Conservation (phyloP, 2,888 invertebrate species). For the Drosophila mercatorum region DNA sequence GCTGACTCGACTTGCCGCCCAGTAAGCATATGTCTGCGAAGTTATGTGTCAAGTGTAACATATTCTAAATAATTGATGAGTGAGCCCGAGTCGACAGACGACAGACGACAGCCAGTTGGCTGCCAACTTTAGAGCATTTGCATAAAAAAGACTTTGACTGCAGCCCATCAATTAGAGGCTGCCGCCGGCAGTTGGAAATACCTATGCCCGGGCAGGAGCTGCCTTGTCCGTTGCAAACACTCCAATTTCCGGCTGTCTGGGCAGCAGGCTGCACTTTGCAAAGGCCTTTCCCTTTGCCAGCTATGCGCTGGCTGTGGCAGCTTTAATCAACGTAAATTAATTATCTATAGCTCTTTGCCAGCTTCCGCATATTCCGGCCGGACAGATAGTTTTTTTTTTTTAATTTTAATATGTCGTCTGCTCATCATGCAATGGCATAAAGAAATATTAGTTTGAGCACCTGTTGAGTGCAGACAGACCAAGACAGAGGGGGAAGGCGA, state of each 20-base stretch:
- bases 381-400: too few relatives aligned
- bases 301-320: slow-evolving; percentile 46
- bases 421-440: too few relatives aligned
- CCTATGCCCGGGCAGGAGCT: slow-evolving; percentile 30
- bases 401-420: too few relatives aligned
- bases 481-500: too few relatives aligned
- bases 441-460: too few relatives aligned
- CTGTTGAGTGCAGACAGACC: too few relatives aligned
- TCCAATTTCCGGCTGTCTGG: slow-evolving; percentile 72
- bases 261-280: slow-evolving; percentile 23
- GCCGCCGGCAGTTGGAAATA: slow-evolving; percentile 46
- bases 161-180: slow-evolving; percentile 68
- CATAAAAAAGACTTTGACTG: slow-evolving; percentile 64
- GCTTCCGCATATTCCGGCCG: slow-evolving; percentile 11
- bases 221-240: slow-evolving; percentile 47
- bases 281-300: slow-evolving; percentile 9
- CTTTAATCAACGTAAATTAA: slow-evolving; percentile 76
- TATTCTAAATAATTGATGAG: slow-evolving; percentile 77
- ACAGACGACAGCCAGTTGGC: slow-evolving; percentile 5
- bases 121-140: slow-evolving; percentile 58
- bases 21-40: slow-evolving; percentile 56
- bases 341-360: slow-evolving; percentile 50
- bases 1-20: slow-evolving; percentile 50
- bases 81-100: slow-evolving; percentile 28
- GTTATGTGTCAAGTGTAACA: slow-evolving; percentile 76